Base-by-base conservation (phyloP, 1,140 invertebrate species). In the Orius laevigatus region DNA sequence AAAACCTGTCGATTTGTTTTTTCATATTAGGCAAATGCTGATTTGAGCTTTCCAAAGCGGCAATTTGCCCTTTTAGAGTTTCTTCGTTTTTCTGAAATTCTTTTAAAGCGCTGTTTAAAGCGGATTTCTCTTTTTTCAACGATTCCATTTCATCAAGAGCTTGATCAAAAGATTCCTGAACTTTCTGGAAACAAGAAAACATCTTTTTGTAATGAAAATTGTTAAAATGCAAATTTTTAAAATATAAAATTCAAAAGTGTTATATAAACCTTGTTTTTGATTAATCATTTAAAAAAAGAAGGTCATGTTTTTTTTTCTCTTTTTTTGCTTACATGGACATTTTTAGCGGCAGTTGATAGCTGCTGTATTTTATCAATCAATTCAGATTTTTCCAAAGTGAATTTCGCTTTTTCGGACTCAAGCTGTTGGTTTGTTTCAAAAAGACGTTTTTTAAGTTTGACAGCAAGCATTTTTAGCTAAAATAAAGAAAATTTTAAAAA, bases 371-470 rank as follows among this genome's bases (percentile, higher is more conserved):
- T 59, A 19, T 42, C 52, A 11, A 48, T 12, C 2, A 58, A 34
- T 40, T 59, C 57, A 16, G 19, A 44, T 48, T 50, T 56, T 49
- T 62, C 58, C 32, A 33, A 33, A 32, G 47, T 51, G 19, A 54
- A 50, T 16, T 56, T 52, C n/a, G 48, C 38, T 4, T 46, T 48
- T 46, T 57, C 53, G 33, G 31, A 46, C 19, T 59, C 56, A 48
- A 69, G 60, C 56, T 66, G 60, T 45, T 58, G 55, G 47, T 65
- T 67, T 8, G 62, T 48, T 42, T 72, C 69, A 31, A 60, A 56
- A 8, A 64, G 53, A 51, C 70, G 65, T 57, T 70, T 72, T 59
- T 73, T 74, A 46, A 67, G 54, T 58, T 72, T 73, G 11, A 73
- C 59, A 39, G 68, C 69, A 20, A 74, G 52, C 32, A 63, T 60